Percentiles rank a stretch among this genome's conserved stretches.
These are phyloP conservation scores for Miniopterus natalensis DNA, from an alignment of 2,113 vertebrate genomes.

Conservation along the genomic window DNA sequence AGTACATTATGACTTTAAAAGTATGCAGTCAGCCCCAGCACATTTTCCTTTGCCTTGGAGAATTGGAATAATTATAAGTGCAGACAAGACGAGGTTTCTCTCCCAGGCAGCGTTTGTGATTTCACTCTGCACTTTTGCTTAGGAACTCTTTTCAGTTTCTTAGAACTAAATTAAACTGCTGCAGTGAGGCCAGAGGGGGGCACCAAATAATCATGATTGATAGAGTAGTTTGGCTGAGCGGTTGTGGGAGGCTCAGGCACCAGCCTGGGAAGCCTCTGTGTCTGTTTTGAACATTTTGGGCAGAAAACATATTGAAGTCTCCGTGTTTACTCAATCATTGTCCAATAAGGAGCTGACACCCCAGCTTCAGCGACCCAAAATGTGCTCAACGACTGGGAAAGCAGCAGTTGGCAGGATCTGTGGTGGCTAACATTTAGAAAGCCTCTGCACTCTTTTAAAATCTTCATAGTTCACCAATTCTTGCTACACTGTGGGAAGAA, in stretches of 20 bases:
- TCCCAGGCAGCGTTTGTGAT: slow-evolving; percentile 56
- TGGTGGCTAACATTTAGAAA: neutral
- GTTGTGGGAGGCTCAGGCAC: neutral
- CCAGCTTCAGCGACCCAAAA: neutral
- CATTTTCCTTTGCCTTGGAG: slow-evolving; percentile 62
- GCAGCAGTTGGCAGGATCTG: neutral
- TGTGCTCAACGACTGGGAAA: neutral
- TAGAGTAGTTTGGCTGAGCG: neutral
- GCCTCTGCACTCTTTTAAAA: neutral
- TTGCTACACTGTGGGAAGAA: neutral
- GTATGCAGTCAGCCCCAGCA: neutral
- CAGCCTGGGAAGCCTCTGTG: neutral
- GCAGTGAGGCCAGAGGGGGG: slow-evolving; percentile 72
- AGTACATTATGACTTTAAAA: slow-evolving; percentile 63
- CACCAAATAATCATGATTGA: slow-evolving; percentile 80
- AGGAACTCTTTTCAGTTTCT: slow-evolving; percentile 45
- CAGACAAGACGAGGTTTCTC: slow-evolving; percentile 42
- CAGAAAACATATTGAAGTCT: slow-evolving; percentile 48
- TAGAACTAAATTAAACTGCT: slow-evolving; percentile 50
- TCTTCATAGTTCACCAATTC: neutral
- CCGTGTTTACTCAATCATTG: neutral
- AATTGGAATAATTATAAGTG: slow-evolving; percentile 53
- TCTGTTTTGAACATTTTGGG: slow-evolving; percentile 22
- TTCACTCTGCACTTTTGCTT: neutral
- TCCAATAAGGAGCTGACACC: neutral